Base-by-base conservation (phyloP, 1,140 invertebrate genomes). In the Chironomus tepperi region DNA sequence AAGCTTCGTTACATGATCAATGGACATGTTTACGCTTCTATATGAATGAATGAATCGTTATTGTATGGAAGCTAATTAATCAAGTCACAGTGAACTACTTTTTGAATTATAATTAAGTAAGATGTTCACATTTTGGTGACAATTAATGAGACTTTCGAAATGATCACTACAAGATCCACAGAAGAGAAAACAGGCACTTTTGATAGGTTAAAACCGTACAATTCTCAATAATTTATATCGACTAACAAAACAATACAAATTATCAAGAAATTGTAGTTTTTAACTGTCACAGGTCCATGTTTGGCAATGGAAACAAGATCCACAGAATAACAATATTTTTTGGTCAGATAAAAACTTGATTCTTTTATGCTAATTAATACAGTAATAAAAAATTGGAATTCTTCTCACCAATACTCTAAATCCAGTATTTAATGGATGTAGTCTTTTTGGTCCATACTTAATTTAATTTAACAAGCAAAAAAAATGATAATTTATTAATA, bases 381-480 rank as follows among this genome's bases (percentile, higher is more conserved):
- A 34, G 24, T 34, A 57, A 57, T 57, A 57, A 57, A 57, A 57
- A 12, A 5, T 57, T 57, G 24, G n/a, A 34, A n/a, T 57, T 57
- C 47, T 12, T 57, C 47, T 57, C 47, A 57, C 47, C 47, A 57
- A 57, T n/a, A 57, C n/a, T 12, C 9, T 12, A 57, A n/a, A 57
- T 57, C n/a, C 47, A 57, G n/a, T 57, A 12, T n/a, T n/a, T n/a
- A 57, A 57, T 57, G 65, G 65, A 19, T 70, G 65, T 19, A 70
- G 65, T 19, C 65, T 15, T 18, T 70, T 70, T 18, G 65, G 65
- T 19, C 65, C 65, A 70, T 18, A 70, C 65, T 70, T 70, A 18
- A 57, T 57, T 57, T 57, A 57, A 57, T 57, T 57, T 57, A 57
- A 57, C n/a, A n/a, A n/a, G n/a, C 24, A 34, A 34, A 57, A 57